Conservation (phyloP, 2,797 vertebrate genomes). For the Staurois parvus region DNA sequence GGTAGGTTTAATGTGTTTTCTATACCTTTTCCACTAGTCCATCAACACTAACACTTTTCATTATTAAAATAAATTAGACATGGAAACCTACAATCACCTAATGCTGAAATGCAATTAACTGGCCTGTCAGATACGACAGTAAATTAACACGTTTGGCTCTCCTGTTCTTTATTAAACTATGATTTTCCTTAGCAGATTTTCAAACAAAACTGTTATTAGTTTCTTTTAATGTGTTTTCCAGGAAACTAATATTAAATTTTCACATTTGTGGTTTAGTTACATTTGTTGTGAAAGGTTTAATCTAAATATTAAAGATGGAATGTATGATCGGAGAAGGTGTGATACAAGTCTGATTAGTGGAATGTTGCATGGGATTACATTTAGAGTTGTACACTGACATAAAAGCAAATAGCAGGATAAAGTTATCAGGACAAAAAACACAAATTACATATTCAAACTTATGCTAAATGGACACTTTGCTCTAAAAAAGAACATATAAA, state of each 20-base stretch:
- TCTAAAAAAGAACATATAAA: too few relatives aligned
- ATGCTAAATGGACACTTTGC: neutral
- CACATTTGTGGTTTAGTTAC: constrained; percentile 3
- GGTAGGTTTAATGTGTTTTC: neutral
- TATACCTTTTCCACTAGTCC: neutral
- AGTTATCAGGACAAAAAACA: neutral
- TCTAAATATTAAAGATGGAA: constrained; percentile 19
- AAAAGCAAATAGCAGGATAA: neutral
- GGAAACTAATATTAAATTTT: constrained; percentile 8
- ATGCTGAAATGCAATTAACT: constrained; percentile 47
- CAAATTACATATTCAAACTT: neutral
- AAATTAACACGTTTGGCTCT: constrained; percentile 52
- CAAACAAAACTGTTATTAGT: constrained; percentile 25
- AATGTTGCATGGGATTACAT: neutral
- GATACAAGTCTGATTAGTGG: neutral
- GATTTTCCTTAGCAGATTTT: constrained; percentile 24
- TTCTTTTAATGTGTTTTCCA: constrained; percentile 38
- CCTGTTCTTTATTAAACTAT: constrained; percentile 14
- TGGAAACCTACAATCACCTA: constrained; percentile 1
- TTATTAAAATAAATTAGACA: constrained; percentile 31
- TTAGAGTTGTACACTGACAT: neutral
- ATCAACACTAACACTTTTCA: constrained; percentile 2
- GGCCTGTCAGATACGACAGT: constrained; percentile 42
- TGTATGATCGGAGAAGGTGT: constrained; percentile 11
- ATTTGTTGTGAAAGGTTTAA: constrained; percentile 26